Percentiles rank a stretch among this genome's conserved stretches.
Evolutionary conservation across 2,797 vertebrate species (phyloP).

Genomic region (Acipenser ruthenus): DNA sequence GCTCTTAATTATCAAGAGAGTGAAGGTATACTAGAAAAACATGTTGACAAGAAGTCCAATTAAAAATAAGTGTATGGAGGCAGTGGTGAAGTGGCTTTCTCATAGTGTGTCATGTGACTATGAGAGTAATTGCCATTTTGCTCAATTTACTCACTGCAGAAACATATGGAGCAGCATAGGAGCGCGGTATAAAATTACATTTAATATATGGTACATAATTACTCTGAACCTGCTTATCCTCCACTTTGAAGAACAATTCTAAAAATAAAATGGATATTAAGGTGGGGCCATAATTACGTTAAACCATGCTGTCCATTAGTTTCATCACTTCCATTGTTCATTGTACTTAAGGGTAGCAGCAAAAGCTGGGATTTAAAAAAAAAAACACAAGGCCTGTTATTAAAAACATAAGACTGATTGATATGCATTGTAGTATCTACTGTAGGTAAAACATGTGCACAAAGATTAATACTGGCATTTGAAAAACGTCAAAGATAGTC

Average conservation of each 20-base stretch:
- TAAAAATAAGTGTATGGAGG: not conserved
- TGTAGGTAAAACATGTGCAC: too few species aligned
- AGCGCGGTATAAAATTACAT: slow-evolving; percentile 4
- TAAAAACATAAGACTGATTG: too few species aligned
- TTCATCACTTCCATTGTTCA: too few species aligned
- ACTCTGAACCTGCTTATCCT: slow-evolving; percentile 5
- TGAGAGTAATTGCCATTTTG: slow-evolving; percentile 14
- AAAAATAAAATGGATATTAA: not conserved
- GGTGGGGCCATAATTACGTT: too few species aligned
- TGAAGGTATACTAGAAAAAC: slow-evolving; percentile 14
- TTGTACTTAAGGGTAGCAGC: too few species aligned
- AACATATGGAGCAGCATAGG: slow-evolving; percentile 10
- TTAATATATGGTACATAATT: slow-evolving; percentile 7
- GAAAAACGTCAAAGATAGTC: too few species aligned
- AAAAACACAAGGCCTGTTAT: too few species aligned
- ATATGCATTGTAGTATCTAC: too few species aligned
- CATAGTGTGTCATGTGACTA: slow-evolving; percentile 5
- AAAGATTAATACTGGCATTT: too few species aligned
- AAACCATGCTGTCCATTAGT: too few species aligned
- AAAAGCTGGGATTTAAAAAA: too few species aligned
- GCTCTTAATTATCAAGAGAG: slow-evolving; percentile 10
- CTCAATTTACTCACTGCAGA: slow-evolving; percentile 14
- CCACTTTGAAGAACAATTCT: not conserved
- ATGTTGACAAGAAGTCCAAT: slow-evolving; percentile 8
- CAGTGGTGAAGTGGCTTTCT: slow-evolving; percentile 4